phyloP scores from a whole-genome alignment of 1,140 invertebrate species.

The Charaxes varanes region DNA sequence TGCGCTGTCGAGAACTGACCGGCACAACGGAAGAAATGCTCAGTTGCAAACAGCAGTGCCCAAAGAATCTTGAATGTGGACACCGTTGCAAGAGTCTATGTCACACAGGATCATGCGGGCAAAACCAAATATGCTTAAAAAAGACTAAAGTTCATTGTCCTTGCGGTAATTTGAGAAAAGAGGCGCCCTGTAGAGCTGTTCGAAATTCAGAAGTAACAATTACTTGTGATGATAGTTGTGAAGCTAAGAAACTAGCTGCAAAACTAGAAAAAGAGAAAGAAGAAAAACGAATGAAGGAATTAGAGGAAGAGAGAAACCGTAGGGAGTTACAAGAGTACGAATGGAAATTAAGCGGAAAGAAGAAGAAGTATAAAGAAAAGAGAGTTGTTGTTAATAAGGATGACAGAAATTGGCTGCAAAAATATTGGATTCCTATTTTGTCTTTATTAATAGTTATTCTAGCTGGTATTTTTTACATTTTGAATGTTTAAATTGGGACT shows the following conservation, averaged over 20 bases:
- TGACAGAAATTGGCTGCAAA: constrained; percentile 48
- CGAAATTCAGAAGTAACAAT: constrained; percentile 71
- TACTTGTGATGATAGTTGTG: constrained; percentile 79
- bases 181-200: constrained; percentile 81
- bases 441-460: constrained; percentile 34
- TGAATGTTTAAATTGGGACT: constrained; percentile 20
- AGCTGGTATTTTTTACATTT: constrained; percentile 39
- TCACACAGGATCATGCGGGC: constrained; percentile 84
- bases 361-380: constrained; percentile 65
- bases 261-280: constrained; percentile 70
- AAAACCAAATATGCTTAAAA: constrained; percentile 81
- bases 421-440: constrained; percentile 60
- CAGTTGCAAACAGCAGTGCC: constrained; percentile 89
- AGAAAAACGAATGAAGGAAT: constrained; percentile 70
- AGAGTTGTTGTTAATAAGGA: constrained; percentile 46
- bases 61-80: constrained; percentile 84
- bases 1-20: constrained; percentile 82
- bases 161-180: constrained; percentile 87
- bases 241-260: constrained; percentile 73
- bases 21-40: constrained; percentile 75
- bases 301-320: constrained; percentile 79
- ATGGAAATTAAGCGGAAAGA: constrained; percentile 80
- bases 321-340: constrained; percentile 83
- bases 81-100: constrained; percentile 86
- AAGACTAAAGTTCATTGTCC: constrained; percentile 86